Base-by-base conservation (phyloP, 2,888 invertebrate genomes). In the Panopea generosa region DNA sequence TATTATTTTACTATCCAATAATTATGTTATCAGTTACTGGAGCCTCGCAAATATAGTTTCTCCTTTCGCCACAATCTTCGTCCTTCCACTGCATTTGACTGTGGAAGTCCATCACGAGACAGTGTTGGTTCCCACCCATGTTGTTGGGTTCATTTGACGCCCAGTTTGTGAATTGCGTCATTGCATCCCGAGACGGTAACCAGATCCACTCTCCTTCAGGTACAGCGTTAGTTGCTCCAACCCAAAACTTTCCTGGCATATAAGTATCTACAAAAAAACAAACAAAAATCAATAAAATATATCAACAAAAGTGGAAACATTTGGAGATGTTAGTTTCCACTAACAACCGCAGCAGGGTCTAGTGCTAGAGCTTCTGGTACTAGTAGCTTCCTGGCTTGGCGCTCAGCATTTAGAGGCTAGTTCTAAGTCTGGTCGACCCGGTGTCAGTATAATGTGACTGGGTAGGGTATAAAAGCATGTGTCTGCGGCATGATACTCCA, bases 11-110 rank as follows among this genome's bases (percentile, higher is more conserved):
- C n/a, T n/a, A n/a, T n/a, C n/a, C n/a, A 50, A 73, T 61, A 14
- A 62, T 33, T 14, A 43, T 52, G 7, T 55, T 22, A 0, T 49
- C 47, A 16, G 14, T 27, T 6, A 43, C 7, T 20, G 56, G 38
- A 38, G 60, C 29, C 49, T 84, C 61, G 49, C 85, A 85, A 38
- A 85, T 77, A 38, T 82, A 85, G 55, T 85, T 85, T 22, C 82
- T 52, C 18, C 69, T 59, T 38, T 82, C 77, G 20, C 80, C 81
- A 43, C 85, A 85, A 47, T 78, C 76, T 18, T 82, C 83, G 40
- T 82, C 85, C 0, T 62, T 53, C 85, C 85, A 85, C 40, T 71
- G 57, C 62, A 81, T 78, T 7, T 50, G 56, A 14, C 74, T 61
- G 38, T 68, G 65, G 11, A 74, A 43, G 60, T 82, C 85, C 24